Base-by-base conservation (phyloP, 2,113 vertebrate species). In the Nycticorax nycticorax region DNA sequence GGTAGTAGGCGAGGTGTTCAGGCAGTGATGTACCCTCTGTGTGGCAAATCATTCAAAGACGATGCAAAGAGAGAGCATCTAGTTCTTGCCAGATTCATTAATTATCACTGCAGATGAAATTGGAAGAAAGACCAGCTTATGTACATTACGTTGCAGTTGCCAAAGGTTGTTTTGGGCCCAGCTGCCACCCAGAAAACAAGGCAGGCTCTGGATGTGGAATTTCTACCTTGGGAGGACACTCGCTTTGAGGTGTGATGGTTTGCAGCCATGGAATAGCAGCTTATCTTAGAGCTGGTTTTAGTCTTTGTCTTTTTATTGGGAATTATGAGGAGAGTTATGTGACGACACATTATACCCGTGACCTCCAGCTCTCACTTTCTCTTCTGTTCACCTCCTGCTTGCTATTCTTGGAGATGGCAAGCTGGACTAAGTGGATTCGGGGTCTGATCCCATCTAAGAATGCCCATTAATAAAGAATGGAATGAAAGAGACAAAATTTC, bases 21-120 rank as follows among this genome's bases (percentile, higher is more conserved):
- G 91, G 95, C 89, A 50, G 85, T 20, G 59, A 63, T 91, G 75
- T 67, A 85, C 92, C 92, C 96, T 96, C 90, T 56, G 96, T 86
- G 97, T 88, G 86, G 93, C 92, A 96, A 96, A 97, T 96, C 95
- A 90, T 76, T 88, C 94, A 41, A 93, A 89, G 93, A n/a, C 1
- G 0, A 52, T 7, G 76, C 88, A 85, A 89, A 77, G 90, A 67
- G 83, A 55, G 82, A 96, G 69, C 9, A 74, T 84, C 94, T 96
- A 95, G 32, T 96, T 84, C 86, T 79, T 97, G 96, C 96, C 96
- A 96, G 71, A 12, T 37, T 24, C 96, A 92, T 97, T 96, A 92
- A 96, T 97, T 93, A 85, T 59, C 92, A 14, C 90, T 76, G 90
- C 63, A 71, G 92, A 95, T 62, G 63, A 74, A 90, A 67, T 0